These are phyloP conservation scores for Amphipyra tragopoginis DNA, from an alignment of 2,888 invertebrate genomes.

Conservation along the genomic window DNA sequence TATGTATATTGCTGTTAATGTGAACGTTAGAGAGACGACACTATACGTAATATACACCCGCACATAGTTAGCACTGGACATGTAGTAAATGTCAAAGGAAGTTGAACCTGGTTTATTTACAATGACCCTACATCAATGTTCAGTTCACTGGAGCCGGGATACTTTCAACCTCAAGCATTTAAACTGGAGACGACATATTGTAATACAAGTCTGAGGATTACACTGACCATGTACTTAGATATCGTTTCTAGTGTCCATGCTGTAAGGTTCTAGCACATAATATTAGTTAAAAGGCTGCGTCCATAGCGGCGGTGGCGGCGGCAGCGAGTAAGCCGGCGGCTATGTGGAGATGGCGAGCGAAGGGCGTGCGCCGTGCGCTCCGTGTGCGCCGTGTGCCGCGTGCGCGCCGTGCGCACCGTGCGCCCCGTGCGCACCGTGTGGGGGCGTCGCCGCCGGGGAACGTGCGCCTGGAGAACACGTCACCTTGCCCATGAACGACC, in stretches of 20 bases:
- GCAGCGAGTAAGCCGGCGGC: slow-evolving; percentile 75
- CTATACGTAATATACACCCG: slow-evolving; percentile 59
- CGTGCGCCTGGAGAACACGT: slow-evolving; percentile 89
- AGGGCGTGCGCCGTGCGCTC: slow-evolving; percentile 80
- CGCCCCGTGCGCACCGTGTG: slow-evolving; percentile 68
- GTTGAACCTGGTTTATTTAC: slow-evolving; percentile 22
- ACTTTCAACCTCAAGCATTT: slow-evolving; percentile 5
- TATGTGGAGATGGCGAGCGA: slow-evolving; percentile 85
- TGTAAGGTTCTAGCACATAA: slow-evolving; percentile 8
- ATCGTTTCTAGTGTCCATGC: slow-evolving; percentile 25
- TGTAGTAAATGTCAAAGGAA: neutral
- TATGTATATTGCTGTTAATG: slow-evolving; percentile 63
- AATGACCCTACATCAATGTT: slow-evolving; percentile 28
- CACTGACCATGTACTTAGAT: slow-evolving; percentile 2
- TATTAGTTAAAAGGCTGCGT: slow-evolving; percentile 74
- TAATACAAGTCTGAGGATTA: neutral
- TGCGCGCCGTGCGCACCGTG: slow-evolving; percentile 77
- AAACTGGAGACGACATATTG: slow-evolving; percentile 8
- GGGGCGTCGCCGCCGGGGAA: slow-evolving; percentile 79
- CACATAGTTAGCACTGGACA: slow-evolving; percentile 44
- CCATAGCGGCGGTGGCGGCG: slow-evolving; percentile 81
- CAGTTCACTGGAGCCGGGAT: slow-evolving; percentile 24
- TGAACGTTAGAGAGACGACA: slow-evolving; percentile 58
- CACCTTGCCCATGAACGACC: slow-evolving; percentile 97
- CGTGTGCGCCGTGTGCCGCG: slow-evolving; percentile 68